phyloP scores from a whole-genome alignment of 2,113 vertebrate species.

The Agapornis roseicollis region DNA sequence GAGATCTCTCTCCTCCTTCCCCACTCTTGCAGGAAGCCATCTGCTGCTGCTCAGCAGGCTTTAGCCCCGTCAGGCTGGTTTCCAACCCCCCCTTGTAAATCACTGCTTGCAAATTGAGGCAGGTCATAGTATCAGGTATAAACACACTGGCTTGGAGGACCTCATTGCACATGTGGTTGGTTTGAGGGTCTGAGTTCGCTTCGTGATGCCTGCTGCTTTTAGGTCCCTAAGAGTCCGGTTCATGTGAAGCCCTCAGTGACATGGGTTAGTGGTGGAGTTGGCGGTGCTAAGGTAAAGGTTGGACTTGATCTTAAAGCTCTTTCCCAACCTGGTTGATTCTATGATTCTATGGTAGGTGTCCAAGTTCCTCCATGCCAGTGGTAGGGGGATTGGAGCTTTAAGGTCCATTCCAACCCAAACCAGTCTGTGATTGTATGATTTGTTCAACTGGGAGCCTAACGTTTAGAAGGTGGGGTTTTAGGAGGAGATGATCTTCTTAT shows the following conservation, averaged over 20 bases:
- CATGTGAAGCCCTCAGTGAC: neutral
- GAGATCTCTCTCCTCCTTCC: conserved; percentile 63
- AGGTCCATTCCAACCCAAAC: neutral
- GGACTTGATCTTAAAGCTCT: neutral
- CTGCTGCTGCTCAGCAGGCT: conserved; percentile 56
- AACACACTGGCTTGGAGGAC: neutral
- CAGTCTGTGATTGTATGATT: neutral
- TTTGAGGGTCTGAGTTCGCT: neutral
- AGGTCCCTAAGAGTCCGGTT: neutral
- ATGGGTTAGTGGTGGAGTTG: neutral
- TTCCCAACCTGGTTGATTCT: neutral
- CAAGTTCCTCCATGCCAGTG: neutral
- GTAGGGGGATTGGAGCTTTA: neutral
- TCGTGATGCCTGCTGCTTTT: neutral
- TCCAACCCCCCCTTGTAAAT: neutral
- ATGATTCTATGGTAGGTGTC: neutral
- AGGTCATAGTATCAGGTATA: neutral
- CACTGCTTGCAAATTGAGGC: neutral
- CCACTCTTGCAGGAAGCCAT: conserved; percentile 53
- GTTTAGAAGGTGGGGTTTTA: neutral
- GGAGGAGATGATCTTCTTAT: neutral
- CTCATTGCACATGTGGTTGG: neutral
- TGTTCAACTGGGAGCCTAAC: neutral
- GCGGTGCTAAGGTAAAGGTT: neutral
- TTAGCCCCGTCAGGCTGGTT: conserved; percentile 8